These are phyloP conservation scores for Petrocephalus schoutedeni DNA, from an alignment of 2,797 vertebrate species.

Conservation along the genomic window DNA sequence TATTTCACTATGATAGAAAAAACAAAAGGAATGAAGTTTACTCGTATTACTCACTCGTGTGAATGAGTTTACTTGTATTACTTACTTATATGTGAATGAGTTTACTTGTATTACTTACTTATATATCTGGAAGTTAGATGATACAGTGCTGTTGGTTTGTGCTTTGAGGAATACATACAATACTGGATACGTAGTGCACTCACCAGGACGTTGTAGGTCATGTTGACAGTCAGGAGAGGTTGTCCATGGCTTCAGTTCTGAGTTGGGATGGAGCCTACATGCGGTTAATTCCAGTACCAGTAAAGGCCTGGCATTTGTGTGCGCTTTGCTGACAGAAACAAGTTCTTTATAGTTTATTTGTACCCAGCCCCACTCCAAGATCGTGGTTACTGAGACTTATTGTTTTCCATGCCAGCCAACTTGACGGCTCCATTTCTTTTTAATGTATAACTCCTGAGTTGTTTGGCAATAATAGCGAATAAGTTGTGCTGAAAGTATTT, in stretches of 20 bases:
- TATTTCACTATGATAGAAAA: background rate
- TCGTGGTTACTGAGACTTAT: slow-evolving; percentile 53
- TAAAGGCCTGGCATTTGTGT: background rate
- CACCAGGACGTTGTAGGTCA: background rate
- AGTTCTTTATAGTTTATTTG: slow-evolving; percentile 42
- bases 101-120: background rate
- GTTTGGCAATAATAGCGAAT: slow-evolving; percentile 30
- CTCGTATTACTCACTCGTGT: too few relatives aligned
- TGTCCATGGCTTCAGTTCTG: background rate
- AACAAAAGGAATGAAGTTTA: background rate
- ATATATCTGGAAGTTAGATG: background rate
- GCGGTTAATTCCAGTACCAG: background rate
- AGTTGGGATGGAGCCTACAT: background rate
- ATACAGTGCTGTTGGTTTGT: background rate
- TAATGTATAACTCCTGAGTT: slow-evolving; percentile 42
- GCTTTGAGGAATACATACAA: background rate
- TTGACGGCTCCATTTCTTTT: slow-evolving; percentile 51
- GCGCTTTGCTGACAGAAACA: slow-evolving; percentile 30
- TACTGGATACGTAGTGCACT: background rate
- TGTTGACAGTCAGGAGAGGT: background rate
- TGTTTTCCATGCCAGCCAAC: slow-evolving; percentile 57
- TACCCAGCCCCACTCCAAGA: slow-evolving; percentile 35
- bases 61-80: background rate
- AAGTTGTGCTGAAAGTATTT: slow-evolving; percentile 59
- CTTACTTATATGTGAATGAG: background rate